Base-by-base conservation (phyloP, 2,113 vertebrate species). In the Pedionomus torquatus region DNA sequence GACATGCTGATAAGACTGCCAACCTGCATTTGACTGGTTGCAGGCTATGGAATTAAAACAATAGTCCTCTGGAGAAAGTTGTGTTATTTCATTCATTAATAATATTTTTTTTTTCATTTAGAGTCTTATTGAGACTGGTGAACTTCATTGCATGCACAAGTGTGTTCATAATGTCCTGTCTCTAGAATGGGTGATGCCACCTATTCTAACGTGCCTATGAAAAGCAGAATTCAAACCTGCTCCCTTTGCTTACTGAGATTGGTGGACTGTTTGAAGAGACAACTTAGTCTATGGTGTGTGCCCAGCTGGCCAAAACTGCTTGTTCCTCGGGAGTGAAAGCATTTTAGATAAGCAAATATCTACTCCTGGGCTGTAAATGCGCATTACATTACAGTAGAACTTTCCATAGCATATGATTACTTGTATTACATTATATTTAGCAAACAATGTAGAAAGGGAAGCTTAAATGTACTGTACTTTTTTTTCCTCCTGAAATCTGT, bases 401-500 rank as follows among this genome's bases (percentile, higher is more conserved):
- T 86, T 94, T 91, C 72, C n/a, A 90, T 55, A 83, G 31, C 17
- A 0, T 83, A 57, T 80, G 90, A 85, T 95, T 82, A 48, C 46
- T 92, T 93, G 48, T 87, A 49, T 92, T 94, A 76, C 20, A 58
- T 49, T 74, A 26, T 87, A 94, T 93, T 78, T 87, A 95, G 86
- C 58, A 85, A 71, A 31, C 51, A 68, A 81, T 87, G 63, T 89
- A 82, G 89, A 90, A 90, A 83, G 75, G 80, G 37, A 74, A 85
- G n/a, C 6, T 94, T 71, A 46, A 86, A 93, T 72, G 60, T 93
- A 93, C 87, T 93, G 49, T 92, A 86, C 79, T 60, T 37, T 91
- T 41, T 54, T 96, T 96, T 83, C 41, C 61, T 91, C 33, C 49
- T 95, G 77, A 70, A 93, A 94, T 91, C 74, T 95, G 30, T 48